Percentiles rank a stretch among this genome's conserved stretches.
These are phyloP conservation scores for Dendrolimus pini DNA, from an alignment of 2,888 invertebrate genomes.

Conservation along the genomic window DNA sequence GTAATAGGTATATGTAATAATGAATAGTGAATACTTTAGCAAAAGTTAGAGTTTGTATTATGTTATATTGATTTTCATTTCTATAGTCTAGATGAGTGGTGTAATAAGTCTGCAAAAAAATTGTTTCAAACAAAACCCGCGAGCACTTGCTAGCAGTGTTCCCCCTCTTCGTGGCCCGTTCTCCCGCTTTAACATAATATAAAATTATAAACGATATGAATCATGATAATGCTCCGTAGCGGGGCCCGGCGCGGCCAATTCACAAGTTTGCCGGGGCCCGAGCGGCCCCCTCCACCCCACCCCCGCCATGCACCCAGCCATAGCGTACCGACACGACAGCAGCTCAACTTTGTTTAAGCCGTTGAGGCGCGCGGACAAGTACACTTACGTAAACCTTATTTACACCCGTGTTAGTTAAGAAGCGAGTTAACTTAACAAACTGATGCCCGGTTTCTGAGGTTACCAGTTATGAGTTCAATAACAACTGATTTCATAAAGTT, in stretches of 20 bases:
- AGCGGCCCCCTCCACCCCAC: slow-evolving; percentile 23
- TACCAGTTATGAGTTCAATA: too few relatives aligned
- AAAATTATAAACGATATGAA: slow-evolving; percentile 76
- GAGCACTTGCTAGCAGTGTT: slow-evolving; percentile 1
- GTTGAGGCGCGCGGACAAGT: neutral
- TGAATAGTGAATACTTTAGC: too few relatives aligned
- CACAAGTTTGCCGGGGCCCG: slow-evolving; percentile 59
- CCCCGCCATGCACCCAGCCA: slow-evolving; percentile 25
- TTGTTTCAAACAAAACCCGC: slow-evolving; percentile 10
- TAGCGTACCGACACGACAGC: slow-evolving; percentile 10
- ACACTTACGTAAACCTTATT: too few relatives aligned
- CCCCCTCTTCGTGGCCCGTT: slow-evolving; percentile 14
- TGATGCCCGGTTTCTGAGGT: too few relatives aligned
- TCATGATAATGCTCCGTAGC: slow-evolving; percentile 70
- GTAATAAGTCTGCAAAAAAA: neutral
- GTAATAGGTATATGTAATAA: too few relatives aligned
- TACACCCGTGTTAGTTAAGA: too few relatives aligned
- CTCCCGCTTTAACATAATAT: slow-evolving; percentile 72
- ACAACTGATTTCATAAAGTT: too few relatives aligned
- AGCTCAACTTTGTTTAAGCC: neutral
- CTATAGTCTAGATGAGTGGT: too few relatives aligned
- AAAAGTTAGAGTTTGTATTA: too few relatives aligned
- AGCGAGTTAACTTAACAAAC: too few relatives aligned
- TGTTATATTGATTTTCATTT: too few relatives aligned
- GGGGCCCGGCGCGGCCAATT: slow-evolving; percentile 67